These are phyloP conservation scores for Campylomormyrus tamandua DNA, from an alignment of 2,113 vertebrate genomes.

Conservation along the genomic window DNA sequence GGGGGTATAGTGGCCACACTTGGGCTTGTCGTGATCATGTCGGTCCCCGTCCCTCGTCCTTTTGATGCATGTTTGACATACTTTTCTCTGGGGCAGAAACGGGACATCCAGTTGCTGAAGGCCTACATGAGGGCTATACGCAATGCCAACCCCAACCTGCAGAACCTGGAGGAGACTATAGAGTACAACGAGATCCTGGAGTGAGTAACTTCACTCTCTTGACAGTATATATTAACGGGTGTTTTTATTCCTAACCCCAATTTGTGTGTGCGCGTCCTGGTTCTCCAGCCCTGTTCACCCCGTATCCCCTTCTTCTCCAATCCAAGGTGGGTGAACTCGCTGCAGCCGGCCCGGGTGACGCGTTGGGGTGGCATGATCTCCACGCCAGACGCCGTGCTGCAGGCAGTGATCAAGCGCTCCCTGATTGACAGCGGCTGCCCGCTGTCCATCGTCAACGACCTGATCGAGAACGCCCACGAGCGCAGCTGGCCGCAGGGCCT, in stretches of 20 bases:
- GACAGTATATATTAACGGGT: neutral
- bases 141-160: slow-evolving; percentile 92
- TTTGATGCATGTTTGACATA: neutral
- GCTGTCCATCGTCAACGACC: slow-evolving; percentile 86
- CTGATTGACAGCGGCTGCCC: slow-evolving; percentile 95
- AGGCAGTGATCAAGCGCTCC: slow-evolving; percentile 94
- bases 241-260: neutral
- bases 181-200: slow-evolving; percentile 98
- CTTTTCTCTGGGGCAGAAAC: slow-evolving; percentile 63
- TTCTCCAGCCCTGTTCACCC: neutral
- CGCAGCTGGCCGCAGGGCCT: slow-evolving; percentile 95
- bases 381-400: slow-evolving; percentile 89
- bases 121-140: slow-evolving; percentile 95
- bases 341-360: slow-evolving; percentile 92
- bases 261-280: neutral
- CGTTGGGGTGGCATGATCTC: slow-evolving; percentile 99
- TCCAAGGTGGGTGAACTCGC: slow-evolving; percentile 90
- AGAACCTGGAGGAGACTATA: slow-evolving; percentile 94
- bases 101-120: slow-evolving; percentile 95
- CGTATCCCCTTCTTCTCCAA: rapidly evolving
- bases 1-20: neutral
- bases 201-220: slow-evolving; percentile 58
- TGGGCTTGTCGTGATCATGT: neutral
- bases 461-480: slow-evolving; percentile 96
- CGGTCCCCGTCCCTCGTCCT: neutral